Base-by-base conservation (phyloP, 2,888 invertebrate genomes). In the Phania funesta region DNA sequence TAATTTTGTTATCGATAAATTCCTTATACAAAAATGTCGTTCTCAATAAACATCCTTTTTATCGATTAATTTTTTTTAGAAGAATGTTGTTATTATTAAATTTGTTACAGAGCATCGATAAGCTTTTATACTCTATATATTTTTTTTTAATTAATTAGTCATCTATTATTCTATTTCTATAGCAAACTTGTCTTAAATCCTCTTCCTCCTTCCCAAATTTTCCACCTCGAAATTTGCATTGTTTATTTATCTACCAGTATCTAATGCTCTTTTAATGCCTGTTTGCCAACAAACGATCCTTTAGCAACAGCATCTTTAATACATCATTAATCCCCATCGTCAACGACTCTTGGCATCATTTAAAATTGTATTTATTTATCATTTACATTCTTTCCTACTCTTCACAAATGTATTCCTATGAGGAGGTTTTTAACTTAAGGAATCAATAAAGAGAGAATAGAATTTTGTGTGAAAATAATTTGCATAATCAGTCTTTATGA, bases 311-410 rank as follows among this genome's bases (percentile, higher is more conserved):
- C 16, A 26, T 60, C 11, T 16, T 67, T n/a, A 26, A 58, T 44
- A 64, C 35, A 62, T 41, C 26, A 62, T 68, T 76, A 76, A 62
- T 76, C 52, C 62, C 26, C 26, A 35, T 54, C 70, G 44, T 60
- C 22, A 56, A 11, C 20, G 20, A 1, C 7, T 20, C 26, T 26
- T 38, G 38, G 54, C 38, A 70, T 18, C 54, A 56, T 20, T 77
- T 77, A 38, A 76, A 76, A n/a, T 5, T 16, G 13, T 56, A 78
- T 71, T 77, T 70, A 54, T 70, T 78, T 64, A 76, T 48, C 62
- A 62, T 38, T 77, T n/a, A 54, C 29, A 35, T 64, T 64, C 9
- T 9, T 35, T 35, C n/a, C n/a, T n/a, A 16, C 2, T 29, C 32
- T 41, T 20, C 29, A 32, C 26, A 41, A 29, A 11, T 9, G 38